Conservation (phyloP, 2,113 vertebrate species). For the Pao palembangensis region DNA sequence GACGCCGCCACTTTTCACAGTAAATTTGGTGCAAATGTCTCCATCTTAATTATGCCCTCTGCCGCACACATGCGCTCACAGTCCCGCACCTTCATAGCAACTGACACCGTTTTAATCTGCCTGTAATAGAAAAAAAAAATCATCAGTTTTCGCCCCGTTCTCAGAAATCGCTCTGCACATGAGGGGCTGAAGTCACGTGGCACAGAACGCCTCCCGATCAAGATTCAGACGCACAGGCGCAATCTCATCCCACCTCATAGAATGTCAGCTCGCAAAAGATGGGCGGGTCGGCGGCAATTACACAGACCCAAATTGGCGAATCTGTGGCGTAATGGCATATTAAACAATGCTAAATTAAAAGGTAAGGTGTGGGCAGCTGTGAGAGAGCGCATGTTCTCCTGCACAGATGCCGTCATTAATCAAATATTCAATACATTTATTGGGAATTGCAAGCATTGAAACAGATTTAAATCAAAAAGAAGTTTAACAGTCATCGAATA, state of each 20-base stretch:
- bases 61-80: conserved; percentile 2
- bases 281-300: conserved; percentile 24
- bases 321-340: conserved; percentile 18
- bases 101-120: conserved; percentile 30
- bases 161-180: conserved; percentile 4
- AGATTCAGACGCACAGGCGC: conserved; percentile 34
- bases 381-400: not conserved
- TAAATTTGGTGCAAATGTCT: conserved; percentile 49
- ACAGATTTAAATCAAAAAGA: conserved; percentile 17
- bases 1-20: conserved; percentile 20
- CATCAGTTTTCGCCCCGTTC: conserved; percentile 2
- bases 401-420: conserved; percentile 12
- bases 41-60: conserved; percentile 42
- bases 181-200: conserved; percentile 1
- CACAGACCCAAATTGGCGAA: conserved; percentile 10
- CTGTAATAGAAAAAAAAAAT: conserved; percentile 49
- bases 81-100: conserved; percentile 23
- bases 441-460: conserved; percentile 8
- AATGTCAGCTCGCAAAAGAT: conserved; percentile 13
- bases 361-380: not conserved
- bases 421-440: conserved; percentile 28
- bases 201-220: conserved; percentile 16
- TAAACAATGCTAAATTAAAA: conserved; percentile 27
- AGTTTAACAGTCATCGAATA: not conserved
- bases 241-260: conserved; percentile 25